phyloP scores from a whole-genome alignment of 2,113 vertebrate species.

The Xiphophorus maculatus region DNA sequence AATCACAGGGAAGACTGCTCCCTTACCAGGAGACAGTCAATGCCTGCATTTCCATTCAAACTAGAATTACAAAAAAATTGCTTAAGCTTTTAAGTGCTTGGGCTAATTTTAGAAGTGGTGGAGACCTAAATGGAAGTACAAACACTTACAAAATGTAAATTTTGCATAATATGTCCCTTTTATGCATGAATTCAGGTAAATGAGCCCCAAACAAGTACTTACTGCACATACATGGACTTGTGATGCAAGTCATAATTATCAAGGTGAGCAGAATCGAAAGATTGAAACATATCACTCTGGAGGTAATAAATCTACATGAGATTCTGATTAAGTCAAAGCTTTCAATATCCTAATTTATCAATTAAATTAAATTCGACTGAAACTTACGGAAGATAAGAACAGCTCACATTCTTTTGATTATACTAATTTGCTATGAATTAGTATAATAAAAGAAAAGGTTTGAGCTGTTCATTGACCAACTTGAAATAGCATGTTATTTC shows the following conservation, averaged over 20 bases:
- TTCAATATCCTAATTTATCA: not conserved
- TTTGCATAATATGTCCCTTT: no score
- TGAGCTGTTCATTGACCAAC: no score
- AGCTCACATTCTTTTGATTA: slow-evolving; percentile 33
- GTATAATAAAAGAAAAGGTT: no score
- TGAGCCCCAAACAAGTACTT: not conserved
- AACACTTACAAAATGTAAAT: no score
- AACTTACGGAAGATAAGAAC: not conserved
- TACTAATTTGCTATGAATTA: no score
- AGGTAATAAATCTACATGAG: not conserved
- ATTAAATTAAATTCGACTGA: not conserved
- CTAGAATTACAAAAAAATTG: no score
- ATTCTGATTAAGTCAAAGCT: not conserved
- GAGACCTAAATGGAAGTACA: no score
- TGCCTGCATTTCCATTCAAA: no score
- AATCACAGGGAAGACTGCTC: no score
- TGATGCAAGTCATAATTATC: not conserved
- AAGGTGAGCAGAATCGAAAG: not conserved
- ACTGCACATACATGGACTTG: not conserved
- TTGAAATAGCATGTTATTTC: slow-evolving; percentile 4
- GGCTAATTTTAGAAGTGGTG: no score
- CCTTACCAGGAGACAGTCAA: no score
- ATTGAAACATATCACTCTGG: not conserved
- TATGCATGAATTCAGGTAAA: not conserved
- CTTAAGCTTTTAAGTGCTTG: no score